Percentiles rank a stretch among this genome's conserved stretches.
Evolutionary conservation across 2,113 vertebrate species (phyloP).

Genomic region (Nothoprocta pentlandii): DNA sequence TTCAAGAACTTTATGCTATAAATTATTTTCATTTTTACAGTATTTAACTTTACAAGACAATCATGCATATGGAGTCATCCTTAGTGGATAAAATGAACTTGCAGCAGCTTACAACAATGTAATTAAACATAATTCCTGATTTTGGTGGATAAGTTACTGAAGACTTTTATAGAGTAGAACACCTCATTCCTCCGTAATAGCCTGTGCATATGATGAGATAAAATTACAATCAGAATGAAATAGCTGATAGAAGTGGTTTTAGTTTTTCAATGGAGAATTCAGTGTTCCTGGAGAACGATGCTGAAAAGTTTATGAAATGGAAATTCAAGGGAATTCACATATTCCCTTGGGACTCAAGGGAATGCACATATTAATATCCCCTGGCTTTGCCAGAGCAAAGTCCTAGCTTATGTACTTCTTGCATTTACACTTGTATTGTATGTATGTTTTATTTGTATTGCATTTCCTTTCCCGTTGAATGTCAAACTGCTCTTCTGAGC

Average conservation of each 20-base stretch:
- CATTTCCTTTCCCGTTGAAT: not conserved
- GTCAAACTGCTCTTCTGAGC: not conserved
- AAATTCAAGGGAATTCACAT: not conserved
- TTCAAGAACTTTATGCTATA: not conserved
- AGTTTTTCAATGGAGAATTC: not conserved
- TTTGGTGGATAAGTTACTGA: conserved; percentile 30
- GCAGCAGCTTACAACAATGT: not conserved
- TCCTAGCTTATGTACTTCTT: not conserved
- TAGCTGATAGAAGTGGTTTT: not conserved
- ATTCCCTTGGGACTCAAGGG: not conserved
- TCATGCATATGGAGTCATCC: not conserved
- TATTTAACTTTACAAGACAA: not conserved
- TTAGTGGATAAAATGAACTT: conserved; percentile 12
- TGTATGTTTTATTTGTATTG: not conserved
- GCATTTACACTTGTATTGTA: not conserved
- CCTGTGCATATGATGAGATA: not conserved
- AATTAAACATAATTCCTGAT: not conserved
- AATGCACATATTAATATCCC: not conserved
- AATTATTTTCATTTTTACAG: conserved; percentile 28
- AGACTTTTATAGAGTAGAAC: not conserved
- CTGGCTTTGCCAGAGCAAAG: not conserved
- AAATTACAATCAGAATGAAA: not conserved
- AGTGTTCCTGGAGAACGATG: not conserved
- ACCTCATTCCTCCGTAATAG: not conserved
- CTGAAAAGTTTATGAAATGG: not conserved